Evolutionary conservation across 1,140 invertebrate species (phyloP).

Genomic region (Kradibia gibbosae): DNA sequence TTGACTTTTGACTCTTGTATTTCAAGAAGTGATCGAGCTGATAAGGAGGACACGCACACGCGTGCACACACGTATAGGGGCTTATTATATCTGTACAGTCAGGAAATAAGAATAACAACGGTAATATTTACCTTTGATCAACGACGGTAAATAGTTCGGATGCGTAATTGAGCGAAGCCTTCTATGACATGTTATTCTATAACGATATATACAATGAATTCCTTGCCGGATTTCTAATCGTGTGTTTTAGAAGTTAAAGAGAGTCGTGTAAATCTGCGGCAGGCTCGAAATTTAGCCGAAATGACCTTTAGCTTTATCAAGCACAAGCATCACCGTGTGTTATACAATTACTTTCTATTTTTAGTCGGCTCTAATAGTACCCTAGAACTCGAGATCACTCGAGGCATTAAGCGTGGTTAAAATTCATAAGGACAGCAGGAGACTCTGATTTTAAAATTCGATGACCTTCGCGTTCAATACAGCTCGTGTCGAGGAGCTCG

Average conservation of each 20-base stretch:
- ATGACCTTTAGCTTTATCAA: conserved; percentile 3
- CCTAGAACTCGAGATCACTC: background rate
- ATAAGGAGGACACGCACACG: too few relatives aligned
- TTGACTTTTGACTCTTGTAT: background rate
- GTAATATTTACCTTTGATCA: too few relatives aligned
- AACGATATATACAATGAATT: too few relatives aligned
- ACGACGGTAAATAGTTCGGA: too few relatives aligned
- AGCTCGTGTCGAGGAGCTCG: background rate
- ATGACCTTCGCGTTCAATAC: background rate
- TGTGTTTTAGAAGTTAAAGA: background rate
- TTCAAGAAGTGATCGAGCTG: background rate
- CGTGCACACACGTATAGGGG: too few relatives aligned
- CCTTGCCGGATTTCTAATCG: background rate
- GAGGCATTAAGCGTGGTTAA: background rate
- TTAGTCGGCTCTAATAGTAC: background rate
- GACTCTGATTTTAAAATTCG: background rate
- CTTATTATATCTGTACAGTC: too few relatives aligned
- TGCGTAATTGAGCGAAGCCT: too few relatives aligned
- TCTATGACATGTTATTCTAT: too few relatives aligned
- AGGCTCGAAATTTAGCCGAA: background rate
- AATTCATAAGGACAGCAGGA: conserved; percentile 12
- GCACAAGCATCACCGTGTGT: background rate
- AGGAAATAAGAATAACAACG: too few relatives aligned
- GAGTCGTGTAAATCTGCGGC: background rate
- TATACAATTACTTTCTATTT: conserved; percentile 15